Evolutionary conservation across 1,140 invertebrate species (phyloP).

Genomic region (Pachyrhynchus sulphureomaculatus): DNA sequence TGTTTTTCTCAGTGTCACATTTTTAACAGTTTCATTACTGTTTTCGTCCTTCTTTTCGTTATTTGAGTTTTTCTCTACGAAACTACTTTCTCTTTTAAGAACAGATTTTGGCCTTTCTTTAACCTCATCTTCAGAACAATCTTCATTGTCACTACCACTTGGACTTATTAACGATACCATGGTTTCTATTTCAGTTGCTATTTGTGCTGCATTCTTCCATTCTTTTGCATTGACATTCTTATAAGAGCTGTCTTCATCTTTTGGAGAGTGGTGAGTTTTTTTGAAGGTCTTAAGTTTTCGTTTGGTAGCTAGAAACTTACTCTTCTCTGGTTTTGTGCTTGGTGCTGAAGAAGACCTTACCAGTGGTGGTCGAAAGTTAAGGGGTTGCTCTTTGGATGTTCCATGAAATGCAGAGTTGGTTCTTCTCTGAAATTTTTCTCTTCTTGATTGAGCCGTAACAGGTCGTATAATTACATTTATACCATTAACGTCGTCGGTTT

Average conservation of each 20-base stretch:
- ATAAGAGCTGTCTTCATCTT: slow-evolving; percentile 27
- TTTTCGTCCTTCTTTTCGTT: background rate
- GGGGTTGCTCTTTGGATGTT: slow-evolving; percentile 26
- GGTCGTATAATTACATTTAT: slow-evolving; percentile 41
- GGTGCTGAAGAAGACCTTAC: slow-evolving; percentile 45
- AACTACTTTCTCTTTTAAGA: slow-evolving; percentile 37
- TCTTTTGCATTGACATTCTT: slow-evolving; percentile 21
- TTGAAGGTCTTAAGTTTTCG: slow-evolving; percentile 40
- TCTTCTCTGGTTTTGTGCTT: slow-evolving; percentile 37
- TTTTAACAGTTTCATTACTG: slow-evolving; percentile 26
- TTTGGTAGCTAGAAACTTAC: slow-evolving; percentile 45
- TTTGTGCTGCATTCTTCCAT: slow-evolving; percentile 23
- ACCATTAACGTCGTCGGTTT: slow-evolving; percentile 4
- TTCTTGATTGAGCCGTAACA: slow-evolving; percentile 41
- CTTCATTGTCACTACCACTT: slow-evolving; percentile 56
- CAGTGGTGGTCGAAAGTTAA: slow-evolving; percentile 38
- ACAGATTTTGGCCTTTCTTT: slow-evolving; percentile 19
- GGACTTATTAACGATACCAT: slow-evolving; percentile 61
- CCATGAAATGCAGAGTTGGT: slow-evolving; percentile 46
- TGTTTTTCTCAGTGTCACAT: slow-evolving; percentile 48
- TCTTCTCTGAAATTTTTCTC: slow-evolving; percentile 46
- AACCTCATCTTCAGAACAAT: slow-evolving; percentile 33
- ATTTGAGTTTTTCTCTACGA: slow-evolving; percentile 13
- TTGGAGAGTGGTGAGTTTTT: slow-evolving; percentile 23
- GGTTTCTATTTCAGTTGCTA: slow-evolving; percentile 53